phyloP scores from a whole-genome alignment of 2,113 vertebrate species.

The Limanda limanda region DNA sequence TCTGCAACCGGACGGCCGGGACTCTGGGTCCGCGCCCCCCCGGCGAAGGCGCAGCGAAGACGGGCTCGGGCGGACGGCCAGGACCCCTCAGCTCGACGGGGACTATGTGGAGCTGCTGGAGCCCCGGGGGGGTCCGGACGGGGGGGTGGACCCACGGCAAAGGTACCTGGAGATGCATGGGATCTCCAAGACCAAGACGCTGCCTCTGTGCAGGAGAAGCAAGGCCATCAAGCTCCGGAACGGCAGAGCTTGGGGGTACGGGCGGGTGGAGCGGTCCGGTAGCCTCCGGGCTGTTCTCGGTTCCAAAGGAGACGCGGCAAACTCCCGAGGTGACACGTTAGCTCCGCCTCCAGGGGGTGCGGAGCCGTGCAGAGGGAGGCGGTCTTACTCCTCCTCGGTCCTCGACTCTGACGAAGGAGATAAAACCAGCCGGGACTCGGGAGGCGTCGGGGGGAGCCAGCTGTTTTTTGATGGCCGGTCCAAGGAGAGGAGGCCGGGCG shows the following conservation, averaged over 20 bases:
- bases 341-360: conserved; percentile 39
- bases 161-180: conserved; percentile 84
- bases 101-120: conserved; percentile 89
- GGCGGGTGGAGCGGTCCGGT: conserved; percentile 71
- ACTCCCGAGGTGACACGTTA: conserved; percentile 52
- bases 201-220: conserved; percentile 84
- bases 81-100: conserved; percentile 70
- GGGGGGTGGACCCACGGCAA: conserved; percentile 77
- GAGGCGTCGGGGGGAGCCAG: conserved; percentile 43
- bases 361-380: conserved; percentile 51
- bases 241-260: conserved; percentile 85
- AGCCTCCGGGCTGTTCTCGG: conserved; percentile 60
- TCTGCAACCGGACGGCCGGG: conserved; percentile 55
- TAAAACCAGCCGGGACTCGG: conserved; percentile 51
- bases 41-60: conserved; percentile 74
- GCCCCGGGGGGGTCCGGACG: conserved; percentile 82
- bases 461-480: conserved; percentile 61
- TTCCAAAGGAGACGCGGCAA: conserved; percentile 49
- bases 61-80: conserved; percentile 66
- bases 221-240: conserved; percentile 85
- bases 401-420: conserved; percentile 70
- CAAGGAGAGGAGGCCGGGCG: conserved; percentile 81
- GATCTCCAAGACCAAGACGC: conserved; percentile 85
- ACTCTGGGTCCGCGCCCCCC: conserved; percentile 49
- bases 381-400: conserved; percentile 52